Evolutionary conservation across 2,888 invertebrate genomes (phyloP), one percentile per base, ranked within the genome.

Genomic region (Lasioglossum marginatum): DNA sequence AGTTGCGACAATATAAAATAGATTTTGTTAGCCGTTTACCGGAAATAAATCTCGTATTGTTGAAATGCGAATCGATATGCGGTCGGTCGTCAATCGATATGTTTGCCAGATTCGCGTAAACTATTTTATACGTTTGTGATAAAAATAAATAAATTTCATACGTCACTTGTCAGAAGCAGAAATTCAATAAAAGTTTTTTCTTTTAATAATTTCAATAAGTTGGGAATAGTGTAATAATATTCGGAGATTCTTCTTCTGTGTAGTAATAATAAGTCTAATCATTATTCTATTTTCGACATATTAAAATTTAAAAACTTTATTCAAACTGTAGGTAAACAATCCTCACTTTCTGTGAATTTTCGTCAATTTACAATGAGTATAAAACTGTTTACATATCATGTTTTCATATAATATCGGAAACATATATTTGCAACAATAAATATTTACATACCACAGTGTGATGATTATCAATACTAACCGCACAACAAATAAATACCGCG

Each of bases 21-120:
- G n/a, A 57, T 57, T n/a, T 57, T n/a, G 57, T n/a, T 57, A 57
- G 57, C n/a, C 57, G 57, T 12, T 57, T 57, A 57, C n/a, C n/a
- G n/a, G 10, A 57, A n/a, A 12, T 57, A n/a, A n/a, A 57, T n/a
- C 57, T 57, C 57, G n/a, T 57, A 57, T 57, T 57, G n/a, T 57
- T 57, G 10, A 57, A 57, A 57, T n/a, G n/a, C 57, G n/a, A 57
- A 10, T 57, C 57, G 57, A n/a, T 52, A 12, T n/a, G 1, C n/a
- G n/a, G 10, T 12, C n/a, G 52, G 52, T 57, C n/a, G 52, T n/a
- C 8, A n/a, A n/a, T 57, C n/a, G 57, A n/a, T 57, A n/a, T 12
- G 57, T n/a, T n/a, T n/a, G 10, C n/a, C n/a, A 4, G 57, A n/a
- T 57, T n/a, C 12, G 0, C n/a, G n/a, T 57, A 10, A 57, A 57